Base-by-base conservation (phyloP, 2,888 invertebrate genomes). In the Torymus auratus region DNA sequence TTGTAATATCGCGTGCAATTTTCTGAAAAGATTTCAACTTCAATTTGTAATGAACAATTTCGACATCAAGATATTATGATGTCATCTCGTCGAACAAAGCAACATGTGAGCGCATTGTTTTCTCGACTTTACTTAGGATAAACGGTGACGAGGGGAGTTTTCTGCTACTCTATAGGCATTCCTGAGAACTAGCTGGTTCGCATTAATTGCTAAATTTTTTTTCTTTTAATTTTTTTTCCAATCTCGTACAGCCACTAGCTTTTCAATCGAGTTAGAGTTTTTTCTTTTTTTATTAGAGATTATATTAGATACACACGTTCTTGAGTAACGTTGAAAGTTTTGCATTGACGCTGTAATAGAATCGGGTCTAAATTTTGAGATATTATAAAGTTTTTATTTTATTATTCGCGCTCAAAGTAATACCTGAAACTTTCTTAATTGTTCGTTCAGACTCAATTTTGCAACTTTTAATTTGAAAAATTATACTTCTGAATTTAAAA, bases 131-230 rank as follows among this genome's bases (percentile, higher is more conserved):
- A 79, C 17, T 77, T 84, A 82, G 80, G 82, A 79, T 81, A 76
- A 81, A 78, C 82, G 84, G 85, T 86, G 85, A 84, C 81, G 85
- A 88, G 84, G 86, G 85, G 85, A 84, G 87, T 87, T 88, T 88
- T 88, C 88, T 88, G 88, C 87, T 85, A 85, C 84, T 85, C 85
- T 86, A 84, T 84, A 85, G 85, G 82, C 82, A 87, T 87, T 89
- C 88, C 88, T 85, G 82, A 88, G 88, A 87, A 87, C 88, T 88
- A 81, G 78, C 86, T 86, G 84, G 87, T 84, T 83, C 73, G 82
- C 86, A 85, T 73, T 74, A 70, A 67, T 55, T 67, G 53, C 55
- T 55, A 78, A 84, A 80, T 85, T 83, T 83, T 82, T 28, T 85
- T 85, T 86, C 83, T 86, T 84, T 83, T 81, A 85, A 55, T 77